phyloP scores from a whole-genome alignment of 2,797 vertebrate genomes.

The Holocentrus rufus region DNA sequence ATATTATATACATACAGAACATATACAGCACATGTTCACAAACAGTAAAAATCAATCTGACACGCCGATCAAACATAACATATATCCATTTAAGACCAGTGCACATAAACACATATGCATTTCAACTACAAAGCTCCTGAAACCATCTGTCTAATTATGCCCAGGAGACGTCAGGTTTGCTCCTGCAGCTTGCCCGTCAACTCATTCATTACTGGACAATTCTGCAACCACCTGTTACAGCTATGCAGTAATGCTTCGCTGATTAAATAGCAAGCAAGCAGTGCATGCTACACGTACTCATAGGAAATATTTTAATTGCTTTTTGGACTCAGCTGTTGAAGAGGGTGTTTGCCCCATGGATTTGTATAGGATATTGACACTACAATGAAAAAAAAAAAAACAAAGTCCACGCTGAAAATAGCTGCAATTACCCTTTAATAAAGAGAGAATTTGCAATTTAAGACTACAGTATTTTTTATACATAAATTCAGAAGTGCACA shows the following conservation, averaged over 20 bases:
- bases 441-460: slow-evolving; percentile 57
- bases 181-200: slow-evolving; percentile 61
- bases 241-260: slow-evolving; percentile 30
- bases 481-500: slow-evolving; percentile 36
- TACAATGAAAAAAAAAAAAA: too few species aligned
- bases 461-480: slow-evolving; percentile 16
- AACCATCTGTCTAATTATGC: slow-evolving; percentile 58
- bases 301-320: background rate
- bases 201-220: slow-evolving; percentile 58
- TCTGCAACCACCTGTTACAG: slow-evolving; percentile 53
- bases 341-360: too few species aligned
- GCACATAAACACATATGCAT: slow-evolving; percentile 15
- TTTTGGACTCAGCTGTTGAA: too few species aligned
- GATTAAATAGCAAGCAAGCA: slow-evolving; percentile 24
- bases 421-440: slow-evolving; percentile 28
- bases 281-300: background rate
- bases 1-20: too few species aligned
- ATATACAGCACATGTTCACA: too few species aligned
- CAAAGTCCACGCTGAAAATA: too few species aligned
- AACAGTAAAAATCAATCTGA: too few species aligned
- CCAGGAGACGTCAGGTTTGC: slow-evolving; percentile 58
- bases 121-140: slow-evolving; percentile 54
- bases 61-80: too few species aligned
- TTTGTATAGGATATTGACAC: too few species aligned
- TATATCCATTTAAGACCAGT: background rate